Percentiles rank a stretch among this genome's conserved stretches.
phyloP scores from a whole-genome alignment of 2,113 vertebrate genomes.

The Rostratula benghalensis region DNA sequence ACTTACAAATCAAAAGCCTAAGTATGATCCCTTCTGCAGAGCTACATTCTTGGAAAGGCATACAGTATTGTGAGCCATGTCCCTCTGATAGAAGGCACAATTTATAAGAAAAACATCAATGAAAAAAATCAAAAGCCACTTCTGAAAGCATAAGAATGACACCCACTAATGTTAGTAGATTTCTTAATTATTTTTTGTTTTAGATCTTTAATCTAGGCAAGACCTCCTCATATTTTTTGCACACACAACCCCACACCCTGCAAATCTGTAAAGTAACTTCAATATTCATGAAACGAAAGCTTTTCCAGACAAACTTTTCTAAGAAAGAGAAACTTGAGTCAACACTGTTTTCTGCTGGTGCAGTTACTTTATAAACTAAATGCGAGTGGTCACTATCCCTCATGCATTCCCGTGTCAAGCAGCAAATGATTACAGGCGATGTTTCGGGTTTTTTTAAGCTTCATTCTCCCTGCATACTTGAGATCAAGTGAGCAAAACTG shows the following conservation, averaged over 20 bases:
- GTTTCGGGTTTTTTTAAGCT: neutral
- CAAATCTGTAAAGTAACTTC: neutral
- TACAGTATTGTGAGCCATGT: neutral
- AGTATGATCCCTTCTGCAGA: neutral
- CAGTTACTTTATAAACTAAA: neutral
- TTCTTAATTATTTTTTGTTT: too few species aligned
- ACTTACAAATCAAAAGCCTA: neutral
- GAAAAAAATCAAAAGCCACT: neutral
- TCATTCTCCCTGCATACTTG: neutral
- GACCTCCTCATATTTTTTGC: neutral
- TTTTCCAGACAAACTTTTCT: neutral
- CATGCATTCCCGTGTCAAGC: neutral
- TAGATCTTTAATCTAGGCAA: neutral
- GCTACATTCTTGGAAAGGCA: conserved; percentile 35
- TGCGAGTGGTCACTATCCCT: neutral
- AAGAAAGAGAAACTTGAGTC: neutral
- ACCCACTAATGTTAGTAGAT: neutral
- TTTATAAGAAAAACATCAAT: neutral
- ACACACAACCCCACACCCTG: neutral
- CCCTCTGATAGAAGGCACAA: neutral
- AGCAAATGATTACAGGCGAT: neutral
- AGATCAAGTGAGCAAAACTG: neutral
- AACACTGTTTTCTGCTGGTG: neutral
- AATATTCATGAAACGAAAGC: neutral
- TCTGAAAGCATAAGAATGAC: neutral